Percentiles rank a stretch among this genome's conserved stretches.
Evolutionary conservation across 2,888 invertebrate genomes (phyloP).

Genomic region (Conistra vaccinii): DNA sequence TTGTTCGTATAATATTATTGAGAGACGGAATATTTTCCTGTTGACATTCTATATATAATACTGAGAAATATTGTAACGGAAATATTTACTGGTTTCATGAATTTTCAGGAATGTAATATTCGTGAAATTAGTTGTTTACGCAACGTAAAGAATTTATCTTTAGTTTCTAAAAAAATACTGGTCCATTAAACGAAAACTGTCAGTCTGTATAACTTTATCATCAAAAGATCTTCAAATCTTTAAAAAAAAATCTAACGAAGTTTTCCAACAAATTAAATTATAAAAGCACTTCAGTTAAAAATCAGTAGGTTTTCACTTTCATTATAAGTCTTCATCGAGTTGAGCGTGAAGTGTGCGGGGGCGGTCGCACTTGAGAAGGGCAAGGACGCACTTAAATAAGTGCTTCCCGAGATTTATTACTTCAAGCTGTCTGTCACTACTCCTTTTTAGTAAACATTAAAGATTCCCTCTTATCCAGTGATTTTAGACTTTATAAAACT

Average conservation of each 20-base stretch:
- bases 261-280: conserved; percentile 7
- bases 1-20: not conserved
- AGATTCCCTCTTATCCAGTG: conserved; percentile 3
- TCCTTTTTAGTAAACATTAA: conserved; percentile 36
- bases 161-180: no score
- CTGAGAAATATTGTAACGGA: not conserved
- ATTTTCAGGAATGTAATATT: conserved; percentile 12
- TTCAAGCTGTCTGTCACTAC: conserved; percentile 41
- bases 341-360: conserved; percentile 33
- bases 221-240: conserved; percentile 3
- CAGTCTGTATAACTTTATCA: not conserved
- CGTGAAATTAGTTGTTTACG: not conserved
- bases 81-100: conserved; percentile 4
- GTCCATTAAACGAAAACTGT: not conserved
- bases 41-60: not conserved
- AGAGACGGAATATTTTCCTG: not conserved
- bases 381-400: conserved; percentile 60
- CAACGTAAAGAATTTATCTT: no score
- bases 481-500: not conserved
- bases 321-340: conserved; percentile 19
- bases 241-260: not conserved
- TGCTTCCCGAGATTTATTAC: conserved; percentile 57
- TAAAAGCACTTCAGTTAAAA: conserved; percentile 25
- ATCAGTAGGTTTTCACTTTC: conserved; percentile 21
- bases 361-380: conserved; percentile 40